Evolutionary conservation across 1,140 invertebrate genomes (phyloP), one percentile per base, ranked within the genome.

Genomic region (Hydropsyche tenuis): DNA sequence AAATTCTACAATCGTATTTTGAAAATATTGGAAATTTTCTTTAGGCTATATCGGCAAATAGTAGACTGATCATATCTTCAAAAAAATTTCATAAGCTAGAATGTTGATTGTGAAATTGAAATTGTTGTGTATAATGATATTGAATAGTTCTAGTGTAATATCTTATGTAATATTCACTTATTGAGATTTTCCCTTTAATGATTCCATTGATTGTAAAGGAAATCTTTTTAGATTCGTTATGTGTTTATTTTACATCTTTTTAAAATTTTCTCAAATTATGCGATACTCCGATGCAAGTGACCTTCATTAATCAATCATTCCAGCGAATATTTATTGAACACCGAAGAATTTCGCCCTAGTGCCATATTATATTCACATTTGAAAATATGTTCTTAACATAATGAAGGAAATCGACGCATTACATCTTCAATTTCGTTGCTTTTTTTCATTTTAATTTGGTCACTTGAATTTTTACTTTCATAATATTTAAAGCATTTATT

Each of bases 1-100:
- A 25, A 72, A 62, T 18, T 30, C 69, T 27, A 25, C 42, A 46
- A 63, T 51, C 16, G 60, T 63, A 62, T 48, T 51, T 72, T 62
- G 6, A 63, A 25, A 37, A 16, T 7, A 20, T 16, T 74, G 14
- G 16, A 72, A 65, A 53, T 23, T 23, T 51, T 27, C 71, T 68
- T 42, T 75, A 77, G 76, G 72, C 69, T 76, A 76, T 76, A 69
- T 69, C 20, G 68, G 71, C 37, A 77, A 75, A 65, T 66, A 74
- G 70, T 77, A 77, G 76, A 77, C 76, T 74, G 76, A 74, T 73
- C 46, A 43, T 77, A 72, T 68, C 68, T 72, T 23, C 76, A 73
- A 69, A 37, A 37, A 77, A 73, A 53, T 45, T 25, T 70, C 63
- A 64, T 69, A 73, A 73, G 60, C 45, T 71, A 76, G 69, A 68